phyloP scores from a whole-genome alignment of 2,797 vertebrate genomes.

The Labeo calbasu region DNA sequence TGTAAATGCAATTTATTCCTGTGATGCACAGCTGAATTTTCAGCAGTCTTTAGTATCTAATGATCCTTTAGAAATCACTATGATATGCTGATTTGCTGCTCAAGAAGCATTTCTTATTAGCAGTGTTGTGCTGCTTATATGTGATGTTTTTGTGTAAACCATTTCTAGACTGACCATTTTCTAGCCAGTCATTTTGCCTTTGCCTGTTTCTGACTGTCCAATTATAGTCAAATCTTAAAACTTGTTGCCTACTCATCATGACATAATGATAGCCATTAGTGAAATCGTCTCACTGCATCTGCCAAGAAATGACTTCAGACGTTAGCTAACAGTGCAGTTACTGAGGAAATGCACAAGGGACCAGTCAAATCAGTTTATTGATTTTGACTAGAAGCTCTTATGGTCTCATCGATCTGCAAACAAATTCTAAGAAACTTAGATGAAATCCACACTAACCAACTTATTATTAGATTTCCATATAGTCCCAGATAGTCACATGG shows the following conservation, averaged over 20 bases:
- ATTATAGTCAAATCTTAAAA: background rate
- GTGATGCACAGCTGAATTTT: no score
- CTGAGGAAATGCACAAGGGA: conserved; percentile 28
- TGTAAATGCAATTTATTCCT: no score
- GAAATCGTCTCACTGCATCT: background rate
- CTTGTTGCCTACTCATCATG: background rate
- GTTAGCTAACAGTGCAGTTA: conserved; percentile 10
- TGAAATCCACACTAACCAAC: conserved; percentile 25
- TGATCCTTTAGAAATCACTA: no score
- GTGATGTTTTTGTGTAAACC: no score
- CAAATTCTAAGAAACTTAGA: conserved; percentile 12
- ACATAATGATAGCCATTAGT: conserved; percentile 1
- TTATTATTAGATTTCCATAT: conserved; percentile 7
- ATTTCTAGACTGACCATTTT: no score
- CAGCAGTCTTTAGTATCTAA: no score
- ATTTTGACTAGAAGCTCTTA: conserved; percentile 38
- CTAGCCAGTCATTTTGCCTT: background rate
- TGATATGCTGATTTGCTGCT: no score
- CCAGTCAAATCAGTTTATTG: conserved; percentile 18
- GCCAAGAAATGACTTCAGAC: background rate
- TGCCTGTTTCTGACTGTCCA: background rate
- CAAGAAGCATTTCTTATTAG: no score
- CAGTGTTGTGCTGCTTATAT: no score
- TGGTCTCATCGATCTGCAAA: conserved; percentile 8
- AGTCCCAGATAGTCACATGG: background rate